Evolutionary conservation across 1,140 invertebrate species (phyloP), one percentile per base, ranked within the genome.

Genomic region (Zaprionus gabonicus): DNA sequence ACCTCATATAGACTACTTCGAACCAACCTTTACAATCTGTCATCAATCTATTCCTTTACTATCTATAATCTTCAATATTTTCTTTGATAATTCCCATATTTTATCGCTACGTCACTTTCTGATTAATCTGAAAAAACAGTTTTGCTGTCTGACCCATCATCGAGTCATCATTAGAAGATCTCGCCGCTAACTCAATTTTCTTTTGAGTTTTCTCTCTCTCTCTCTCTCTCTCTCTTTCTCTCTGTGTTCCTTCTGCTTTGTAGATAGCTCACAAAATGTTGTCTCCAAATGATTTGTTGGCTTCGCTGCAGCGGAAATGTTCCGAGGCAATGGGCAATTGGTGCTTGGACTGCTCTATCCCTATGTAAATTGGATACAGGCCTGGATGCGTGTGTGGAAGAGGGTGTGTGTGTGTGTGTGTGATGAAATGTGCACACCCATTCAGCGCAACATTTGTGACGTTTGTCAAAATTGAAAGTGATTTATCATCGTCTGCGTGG

Each of bases 391-490:
- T 53, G 57, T 75, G 25, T 34, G 27, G 53, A 51, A 57, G 65
- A 34, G 38, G 41, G 17, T 20, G 57, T 46, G 73, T 67, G 60
- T 56, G 59, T 67, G 71, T 67, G 49, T 80, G 66, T 41, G 71
- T 76, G 83, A 80, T 77, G 83, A 86, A 87, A 86, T 87, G 80
- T 77, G 66, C 72, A 27, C 38, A 13, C 28, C 65, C n/a, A 41
- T 49, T 44, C 72, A 77, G 77, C 62, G 77, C 68, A 78, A 81
- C 80, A 88, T 81, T 87, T 87, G 83, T 79, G 81, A 87, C 81
- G 84, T 87, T 88, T 88, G 83, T 88, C 84, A 88, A 83, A 87
- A 87, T 88, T 88, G 81, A 87, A 87, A 83, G 73, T 87, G 84
- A 87, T 87, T 87, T 87, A 87, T 87, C 83, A 83, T 80, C 82